Evolutionary conservation across 2,888 invertebrate genomes (phyloP).

Genomic region (Synanthedon formicaeformis): DNA sequence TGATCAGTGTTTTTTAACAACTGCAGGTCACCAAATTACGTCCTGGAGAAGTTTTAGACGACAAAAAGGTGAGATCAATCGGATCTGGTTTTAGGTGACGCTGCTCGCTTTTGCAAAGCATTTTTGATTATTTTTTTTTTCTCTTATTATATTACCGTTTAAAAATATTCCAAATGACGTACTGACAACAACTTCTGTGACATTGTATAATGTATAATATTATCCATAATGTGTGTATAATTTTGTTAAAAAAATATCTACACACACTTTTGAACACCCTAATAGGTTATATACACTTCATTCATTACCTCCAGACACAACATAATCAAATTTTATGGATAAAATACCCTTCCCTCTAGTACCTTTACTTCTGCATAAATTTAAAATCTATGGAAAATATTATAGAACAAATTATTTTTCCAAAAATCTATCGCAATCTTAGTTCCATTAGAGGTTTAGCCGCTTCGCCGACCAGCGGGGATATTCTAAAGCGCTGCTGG

Average conservation of each 20-base stretch:
- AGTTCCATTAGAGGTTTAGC: constrained; percentile 10
- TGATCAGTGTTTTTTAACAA: constrained; percentile 65
- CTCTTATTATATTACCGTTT: constrained; percentile 1
- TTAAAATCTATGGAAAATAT: no score
- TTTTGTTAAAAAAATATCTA: no score
- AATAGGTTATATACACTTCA: neutral
- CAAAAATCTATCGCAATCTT: no score
- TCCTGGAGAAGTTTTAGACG: constrained; percentile 93
- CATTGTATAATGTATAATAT: no score
- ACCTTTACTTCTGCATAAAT: no score
- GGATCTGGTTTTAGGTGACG: constrained; percentile 65
- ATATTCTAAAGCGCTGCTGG: constrained; percentile 34
- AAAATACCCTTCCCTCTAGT: no score
- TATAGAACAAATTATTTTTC: no score
- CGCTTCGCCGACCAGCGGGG: constrained; percentile 59
- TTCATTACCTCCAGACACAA: neutral
- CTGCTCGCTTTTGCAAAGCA: constrained; percentile 68
- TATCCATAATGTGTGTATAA: no score
- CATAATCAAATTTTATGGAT: no score
- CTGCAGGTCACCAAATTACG: constrained; percentile 88
- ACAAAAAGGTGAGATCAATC: constrained; percentile 87
- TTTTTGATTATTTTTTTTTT: constrained; percentile 39
- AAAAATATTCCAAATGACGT: no score
- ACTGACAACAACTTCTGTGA: no score
- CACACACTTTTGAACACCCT: no score